Base-by-base conservation (phyloP, 2,797 vertebrate species). In the Dallia pectoralis region DNA sequence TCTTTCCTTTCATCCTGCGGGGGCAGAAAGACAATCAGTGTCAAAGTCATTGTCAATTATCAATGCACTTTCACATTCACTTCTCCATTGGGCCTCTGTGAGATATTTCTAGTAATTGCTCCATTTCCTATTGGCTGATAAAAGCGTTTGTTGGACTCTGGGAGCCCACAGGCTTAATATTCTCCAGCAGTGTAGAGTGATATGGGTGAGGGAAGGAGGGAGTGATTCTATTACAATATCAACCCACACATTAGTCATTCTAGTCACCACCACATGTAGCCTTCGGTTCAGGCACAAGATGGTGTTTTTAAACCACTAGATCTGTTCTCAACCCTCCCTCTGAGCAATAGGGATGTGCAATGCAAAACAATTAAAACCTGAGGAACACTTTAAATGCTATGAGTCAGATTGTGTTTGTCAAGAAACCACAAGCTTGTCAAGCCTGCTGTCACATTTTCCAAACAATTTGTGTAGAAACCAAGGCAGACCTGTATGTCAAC, bases 1-100 rank as follows among this genome's bases (percentile, higher is more conserved):
- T 95, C 90, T 99, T 99, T 68, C 97, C 97, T 87, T 99, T 98
- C 77, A 99, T 93, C 92, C 97, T 99, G 88, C 0, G 1, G 71
- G 59, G 49, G 7, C 49, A 83, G 15, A 88, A 48, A 12, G 16
- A 48, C 44, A 73, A 85, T 68, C 77, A 90, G 77, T 53, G 62
- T 75, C 47, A 79, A 64, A 47, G 6, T 86, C 77, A 82, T 83
- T 79, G 79, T 68, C 4, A 22, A 44, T 67, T 47, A 71, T 40
- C 30, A 81, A 81, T 70, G 51, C n/a, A 74, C 77, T 84, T 77
- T 73, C 49, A 56, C 72, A 40, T 63, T 14, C 67, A 22, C 18
- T 62, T 67, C 77, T 77, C 68, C 47, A 25, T 14, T 22, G 47
- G 68, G 74, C 76, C 2, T 19, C 71, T 51, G 1, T 76, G 36